phyloP scores from a whole-genome alignment of 23 tunicate species.

The Clavelina lepadiformis region DNA sequence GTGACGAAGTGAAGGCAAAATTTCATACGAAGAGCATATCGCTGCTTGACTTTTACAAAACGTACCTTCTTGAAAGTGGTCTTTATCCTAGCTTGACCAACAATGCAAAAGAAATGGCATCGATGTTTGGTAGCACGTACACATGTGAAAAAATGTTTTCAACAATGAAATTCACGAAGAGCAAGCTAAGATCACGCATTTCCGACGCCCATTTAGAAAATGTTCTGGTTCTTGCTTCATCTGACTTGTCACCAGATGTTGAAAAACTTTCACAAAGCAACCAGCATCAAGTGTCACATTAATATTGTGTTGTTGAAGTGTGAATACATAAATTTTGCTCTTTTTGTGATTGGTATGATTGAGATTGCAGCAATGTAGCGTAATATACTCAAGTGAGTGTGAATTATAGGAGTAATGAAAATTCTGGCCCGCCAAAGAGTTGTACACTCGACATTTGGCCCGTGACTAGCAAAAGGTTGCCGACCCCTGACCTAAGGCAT shows the following conservation, averaged over 20 bases:
- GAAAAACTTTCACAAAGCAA: conserved; percentile 29
- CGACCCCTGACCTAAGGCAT: too few species aligned
- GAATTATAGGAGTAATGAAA: too few species aligned
- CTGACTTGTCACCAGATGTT: conserved; percentile 30
- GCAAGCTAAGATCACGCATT: conserved; percentile 11
- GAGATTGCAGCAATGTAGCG: too few species aligned
- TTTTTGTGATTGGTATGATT: too few species aligned
- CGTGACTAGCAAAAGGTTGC: too few species aligned
- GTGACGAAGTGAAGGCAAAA: too few species aligned
- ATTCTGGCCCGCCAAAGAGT: too few species aligned
- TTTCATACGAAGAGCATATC: too few species aligned
- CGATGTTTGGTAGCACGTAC: conserved; percentile 41
- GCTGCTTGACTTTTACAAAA: conserved; percentile 13
- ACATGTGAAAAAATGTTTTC: conserved; percentile 12
- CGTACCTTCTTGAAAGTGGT: conserved; percentile 2
- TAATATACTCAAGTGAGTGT: too few species aligned
- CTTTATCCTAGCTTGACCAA: conserved; percentile 1
- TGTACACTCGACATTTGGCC: too few species aligned
- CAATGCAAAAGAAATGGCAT: conserved; percentile 43
- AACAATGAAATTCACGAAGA: conserved; percentile 15
- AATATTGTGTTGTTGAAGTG: conserved; percentile 24
- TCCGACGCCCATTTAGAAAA: conserved; percentile 15
- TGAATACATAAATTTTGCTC: conserved; percentile 3
- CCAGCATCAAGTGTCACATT: conserved; percentile 33
- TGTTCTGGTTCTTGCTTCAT: conserved; percentile 23